phyloP scores from a whole-genome alignment of 2,113 vertebrate species.

The Aegithalos caudatus region DNA sequence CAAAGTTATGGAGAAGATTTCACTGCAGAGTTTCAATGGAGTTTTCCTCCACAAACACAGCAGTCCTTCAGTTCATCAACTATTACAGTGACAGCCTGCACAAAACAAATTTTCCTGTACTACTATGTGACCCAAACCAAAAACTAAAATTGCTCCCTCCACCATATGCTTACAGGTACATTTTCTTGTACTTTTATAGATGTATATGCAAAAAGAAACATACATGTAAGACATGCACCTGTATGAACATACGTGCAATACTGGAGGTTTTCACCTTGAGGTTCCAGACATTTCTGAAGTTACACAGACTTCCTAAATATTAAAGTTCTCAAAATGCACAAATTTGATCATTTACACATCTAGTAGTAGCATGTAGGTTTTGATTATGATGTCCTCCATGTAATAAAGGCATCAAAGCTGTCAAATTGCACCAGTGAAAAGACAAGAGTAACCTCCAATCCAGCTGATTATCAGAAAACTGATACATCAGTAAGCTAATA shows the following conservation, averaged over 20 bases:
- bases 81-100: neutral
- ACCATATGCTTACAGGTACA: neutral
- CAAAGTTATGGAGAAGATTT: neutral
- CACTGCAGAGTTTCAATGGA: neutral
- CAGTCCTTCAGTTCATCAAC: neutral
- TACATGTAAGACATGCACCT: rapidly evolving
- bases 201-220: neutral
- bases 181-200: neutral
- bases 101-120: neutral
- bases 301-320: neutral
- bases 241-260: rapidly evolving
- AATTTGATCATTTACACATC: neutral
- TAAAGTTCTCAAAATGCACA: neutral
- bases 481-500: neutral
- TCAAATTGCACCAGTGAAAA: neutral
- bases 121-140: neutral
- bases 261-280: neutral
- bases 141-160: rapidly evolving
- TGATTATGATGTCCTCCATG: neutral
- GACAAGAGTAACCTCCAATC: neutral
- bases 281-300: neutral
- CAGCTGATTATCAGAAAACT: neutral
- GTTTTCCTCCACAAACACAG: neutral
- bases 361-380: neutral
- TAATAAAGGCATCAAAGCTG: neutral